Conservation (phyloP, 2,888 invertebrate genomes). For the Euclidia mi region DNA sequence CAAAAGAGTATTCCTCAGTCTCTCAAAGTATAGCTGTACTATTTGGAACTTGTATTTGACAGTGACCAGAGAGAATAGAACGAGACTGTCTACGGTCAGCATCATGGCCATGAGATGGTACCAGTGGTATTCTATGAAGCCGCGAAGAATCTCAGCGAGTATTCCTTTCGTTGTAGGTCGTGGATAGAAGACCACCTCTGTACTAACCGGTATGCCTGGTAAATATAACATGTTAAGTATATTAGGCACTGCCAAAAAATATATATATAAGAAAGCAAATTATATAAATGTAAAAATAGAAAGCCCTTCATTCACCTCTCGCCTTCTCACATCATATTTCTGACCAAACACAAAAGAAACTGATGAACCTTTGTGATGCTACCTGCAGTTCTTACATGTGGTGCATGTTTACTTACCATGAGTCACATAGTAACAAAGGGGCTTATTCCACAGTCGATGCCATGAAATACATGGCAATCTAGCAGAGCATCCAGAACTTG, state of each 20-base stretch:
- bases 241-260: too few species aligned
- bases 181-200: constrained; percentile 60
- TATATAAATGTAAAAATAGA: too few species aligned
- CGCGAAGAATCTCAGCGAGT: not conserved
- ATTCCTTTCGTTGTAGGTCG: not conserved
- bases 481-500: too few species aligned
- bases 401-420: too few species aligned
- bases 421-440: too few species aligned
- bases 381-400: too few species aligned
- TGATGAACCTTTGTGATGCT: too few species aligned
- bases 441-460: too few species aligned
- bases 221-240: too few species aligned
- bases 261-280: not conserved
- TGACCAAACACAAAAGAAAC: too few species aligned
- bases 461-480: not conserved
- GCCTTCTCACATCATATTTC: too few species aligned
- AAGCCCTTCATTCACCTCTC: too few species aligned
- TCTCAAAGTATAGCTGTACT: constrained; percentile 63
- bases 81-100: constrained; percentile 64
- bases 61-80: constrained; percentile 63
- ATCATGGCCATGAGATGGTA: constrained; percentile 69
- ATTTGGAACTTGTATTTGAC: constrained; percentile 68
- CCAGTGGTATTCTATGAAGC: constrained; percentile 64
- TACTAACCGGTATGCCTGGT: constrained; percentile 70
- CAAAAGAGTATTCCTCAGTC: constrained; percentile 52